These are phyloP conservation scores for Vimba vimba DNA, from an alignment of 2,113 vertebrate genomes.

Conservation along the genomic window DNA sequence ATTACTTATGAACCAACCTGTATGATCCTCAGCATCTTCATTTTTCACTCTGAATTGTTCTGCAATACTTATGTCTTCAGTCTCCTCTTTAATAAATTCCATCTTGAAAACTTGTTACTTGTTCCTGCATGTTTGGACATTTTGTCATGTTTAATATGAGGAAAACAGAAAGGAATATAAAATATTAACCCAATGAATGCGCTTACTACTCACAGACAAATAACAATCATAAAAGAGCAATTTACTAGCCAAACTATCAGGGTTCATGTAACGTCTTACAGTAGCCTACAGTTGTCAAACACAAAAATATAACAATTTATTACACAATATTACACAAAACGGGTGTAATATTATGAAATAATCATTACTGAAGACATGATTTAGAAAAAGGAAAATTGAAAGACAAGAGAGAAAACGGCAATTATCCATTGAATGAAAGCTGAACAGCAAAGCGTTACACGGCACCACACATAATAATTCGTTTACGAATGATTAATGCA, in stretches of 20 bases:
- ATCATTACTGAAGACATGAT: not conserved
- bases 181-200: not conserved
- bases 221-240: not conserved
- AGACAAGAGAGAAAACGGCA: not conserved
- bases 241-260: not conserved
- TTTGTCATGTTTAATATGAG: not conserved
- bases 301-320: not conserved
- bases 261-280: not conserved
- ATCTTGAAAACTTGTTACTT: constrained; percentile 3
- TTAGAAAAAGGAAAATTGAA: not conserved
- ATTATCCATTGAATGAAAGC: not conserved
- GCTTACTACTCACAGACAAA: not conserved
- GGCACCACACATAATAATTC: not conserved
- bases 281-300: not conserved
- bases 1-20: not conserved
- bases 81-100: constrained; percentile 13
- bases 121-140: constrained; percentile 1
- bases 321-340: no score
- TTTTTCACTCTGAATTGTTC: not conserved
- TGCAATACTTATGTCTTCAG: not conserved
- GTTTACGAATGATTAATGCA: no score
- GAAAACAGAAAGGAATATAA: not conserved
- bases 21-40: constrained; percentile 17
- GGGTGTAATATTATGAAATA: not conserved
- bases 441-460: not conserved